Evolutionary conservation across 2,888 invertebrate species (phyloP), one percentile per base, ranked within the genome.

Genomic region (Sminthurinus aureus): DNA sequence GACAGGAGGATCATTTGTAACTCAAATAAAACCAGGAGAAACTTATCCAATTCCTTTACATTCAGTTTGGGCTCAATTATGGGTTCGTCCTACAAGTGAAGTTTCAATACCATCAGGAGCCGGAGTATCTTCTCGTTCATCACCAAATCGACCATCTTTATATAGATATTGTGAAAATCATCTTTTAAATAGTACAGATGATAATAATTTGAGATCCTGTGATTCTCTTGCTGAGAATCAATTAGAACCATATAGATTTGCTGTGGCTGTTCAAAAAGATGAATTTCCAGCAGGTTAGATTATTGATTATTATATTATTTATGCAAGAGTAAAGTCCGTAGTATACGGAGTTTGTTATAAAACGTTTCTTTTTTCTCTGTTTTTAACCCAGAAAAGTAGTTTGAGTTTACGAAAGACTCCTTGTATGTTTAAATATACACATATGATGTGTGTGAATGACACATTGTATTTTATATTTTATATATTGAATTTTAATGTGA

Each of bases 181-280:
- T 20, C 82, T 88, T 11, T 77, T 87, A 12, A 82, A 84, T 13
- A 85, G 79, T 66, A 77, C 77, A 69, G 85, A 86, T 76, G 88
- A 88, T 15, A 86, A 86, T 18, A 82, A 86, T 6, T 38, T 38
- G 38, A 74, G 87, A 50, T 85, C 86, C 24, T 88, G 87, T 75
- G 58, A 75, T 0, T 82, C 87, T 13, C 66, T 85, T 52, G 83
- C 84, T 11, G 83, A 86, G 11, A 84, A 86, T 73, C 85, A 87
- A 76, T 71, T 83, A 26, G 87, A 87, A 38, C 83, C 86, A 74
- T 89, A 22, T 89, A 94, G 96, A 89, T 95, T 96, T 91, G 95
- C 95, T 90, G 94, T 95, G 79, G 94, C 94, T 83, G 93, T 97
- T 77, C 93, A 93, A 83, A 93, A 95, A 84, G 96, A 97, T 90